Percentiles rank a stretch among this genome's conserved stretches.
These are phyloP conservation scores for Lepidurus packardi DNA, from an alignment of 1,140 invertebrate genomes.

Conservation along the genomic window DNA sequence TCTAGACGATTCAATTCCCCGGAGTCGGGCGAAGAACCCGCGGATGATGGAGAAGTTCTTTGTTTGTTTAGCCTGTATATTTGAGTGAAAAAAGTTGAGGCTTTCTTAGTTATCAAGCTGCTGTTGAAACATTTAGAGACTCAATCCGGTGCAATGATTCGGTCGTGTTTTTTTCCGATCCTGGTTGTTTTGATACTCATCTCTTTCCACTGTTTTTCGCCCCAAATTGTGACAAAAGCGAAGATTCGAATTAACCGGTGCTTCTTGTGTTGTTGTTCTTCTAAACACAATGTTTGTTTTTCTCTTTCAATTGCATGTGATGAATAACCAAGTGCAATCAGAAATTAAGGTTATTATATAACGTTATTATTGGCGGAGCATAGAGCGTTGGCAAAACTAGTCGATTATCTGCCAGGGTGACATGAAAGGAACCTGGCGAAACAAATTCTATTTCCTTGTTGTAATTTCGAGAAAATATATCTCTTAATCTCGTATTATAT, in stretches of 20 bases:
- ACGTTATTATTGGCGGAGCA: neutral
- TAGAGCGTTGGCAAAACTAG: neutral
- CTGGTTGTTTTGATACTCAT: neutral
- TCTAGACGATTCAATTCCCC: neutral
- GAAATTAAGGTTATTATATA: constrained; percentile 16
- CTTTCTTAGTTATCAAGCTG: neutral
- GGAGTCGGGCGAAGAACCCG: neutral
- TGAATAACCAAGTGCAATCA: constrained; percentile 22
- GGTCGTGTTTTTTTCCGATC: neutral
- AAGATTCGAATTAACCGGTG: neutral
- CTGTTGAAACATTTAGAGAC: neutral
- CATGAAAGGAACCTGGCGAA: neutral
- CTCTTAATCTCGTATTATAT: neutral
- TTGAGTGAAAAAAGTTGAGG: constrained; percentile 26
- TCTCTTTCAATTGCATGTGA: neutral
- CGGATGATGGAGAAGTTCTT: constrained; percentile 32
- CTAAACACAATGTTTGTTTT: neutral
- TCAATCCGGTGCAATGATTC: neutral
- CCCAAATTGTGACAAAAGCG: neutral
- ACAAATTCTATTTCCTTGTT: neutral
- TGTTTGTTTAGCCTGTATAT: constrained; percentile 30
- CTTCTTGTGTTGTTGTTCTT: neutral
- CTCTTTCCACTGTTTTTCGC: neutral
- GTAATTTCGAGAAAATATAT: neutral
- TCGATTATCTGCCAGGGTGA: neutral